Conservation (phyloP, 2,888 invertebrate species). For the Apoderus coryli region DNA sequence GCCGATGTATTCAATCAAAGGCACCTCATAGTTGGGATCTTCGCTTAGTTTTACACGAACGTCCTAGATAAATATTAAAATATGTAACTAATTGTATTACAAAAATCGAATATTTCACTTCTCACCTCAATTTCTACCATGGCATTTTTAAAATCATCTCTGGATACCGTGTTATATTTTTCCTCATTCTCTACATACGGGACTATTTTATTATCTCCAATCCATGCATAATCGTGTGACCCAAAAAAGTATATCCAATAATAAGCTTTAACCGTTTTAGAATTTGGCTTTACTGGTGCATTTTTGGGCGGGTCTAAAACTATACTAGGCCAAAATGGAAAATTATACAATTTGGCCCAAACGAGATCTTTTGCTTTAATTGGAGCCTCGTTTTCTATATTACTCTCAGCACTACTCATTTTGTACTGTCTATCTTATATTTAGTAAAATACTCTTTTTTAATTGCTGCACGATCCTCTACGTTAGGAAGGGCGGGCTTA, state of each 20-base stretch:
- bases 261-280: constrained; percentile 4
- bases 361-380: constrained; percentile 15
- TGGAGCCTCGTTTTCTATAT: background rate
- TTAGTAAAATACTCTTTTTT: constrained; percentile 39
- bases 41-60: too few relatives aligned
- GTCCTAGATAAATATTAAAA: too few relatives aligned
- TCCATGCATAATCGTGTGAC: constrained; percentile 19
- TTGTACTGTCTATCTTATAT: constrained; percentile 25
- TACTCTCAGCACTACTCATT: background rate
- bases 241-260: constrained; percentile 19
- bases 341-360: constrained; percentile 16
- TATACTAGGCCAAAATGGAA: constrained; percentile 19
- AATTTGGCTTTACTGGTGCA: constrained; percentile 10
- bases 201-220: constrained; percentile 16
- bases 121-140: constrained; percentile 14
- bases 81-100: background rate
- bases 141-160: constrained; percentile 8
- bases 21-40: too few relatives aligned
- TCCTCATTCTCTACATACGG: constrained; percentile 15
- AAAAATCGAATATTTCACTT: constrained; percentile 7
- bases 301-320: constrained; percentile 13
- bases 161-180: constrained; percentile 13
- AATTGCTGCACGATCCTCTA: constrained; percentile 52
- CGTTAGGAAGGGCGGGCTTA: constrained; percentile 49
- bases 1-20: too few relatives aligned